These are phyloP conservation scores for Jaculus jaculus DNA, from an alignment of 2,113 vertebrate genomes.

Conservation along the genomic window DNA sequence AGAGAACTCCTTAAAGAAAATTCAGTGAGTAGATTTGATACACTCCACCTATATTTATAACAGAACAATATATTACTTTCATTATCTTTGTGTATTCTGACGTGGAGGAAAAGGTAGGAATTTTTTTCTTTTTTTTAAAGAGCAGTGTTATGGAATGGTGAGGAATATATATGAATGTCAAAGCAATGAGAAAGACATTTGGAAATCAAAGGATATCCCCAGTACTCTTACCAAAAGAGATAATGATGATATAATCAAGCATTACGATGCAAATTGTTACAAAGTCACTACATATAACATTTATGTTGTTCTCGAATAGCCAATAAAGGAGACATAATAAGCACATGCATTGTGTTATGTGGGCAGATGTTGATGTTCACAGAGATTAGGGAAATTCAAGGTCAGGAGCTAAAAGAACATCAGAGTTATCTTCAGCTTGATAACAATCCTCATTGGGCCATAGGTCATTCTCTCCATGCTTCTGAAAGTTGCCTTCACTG, in stretches of 20 bases:
- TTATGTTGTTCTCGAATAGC: neutral
- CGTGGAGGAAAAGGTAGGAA: too few species aligned
- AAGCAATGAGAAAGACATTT: neutral
- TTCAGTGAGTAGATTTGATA: too few species aligned
- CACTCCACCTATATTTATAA: too few species aligned
- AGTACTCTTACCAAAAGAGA: neutral
- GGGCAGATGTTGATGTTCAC: neutral
- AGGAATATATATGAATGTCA: neutral
- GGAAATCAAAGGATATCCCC: neutral
- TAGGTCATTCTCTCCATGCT: neutral
- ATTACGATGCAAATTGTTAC: neutral
- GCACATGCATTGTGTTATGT: neutral
- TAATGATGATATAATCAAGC: too few species aligned
- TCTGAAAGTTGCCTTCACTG: neutral
- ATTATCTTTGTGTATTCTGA: too few species aligned
- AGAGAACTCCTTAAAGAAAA: too few species aligned
- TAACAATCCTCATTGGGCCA: neutral
- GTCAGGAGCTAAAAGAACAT: neutral
- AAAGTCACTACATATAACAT: neutral
- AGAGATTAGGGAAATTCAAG: slow-evolving; percentile 6
- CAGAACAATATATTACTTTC: too few species aligned
- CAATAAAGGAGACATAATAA: neutral
- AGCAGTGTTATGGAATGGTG: neutral
- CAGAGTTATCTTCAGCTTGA: neutral
- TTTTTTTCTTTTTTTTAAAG: too few species aligned